These are phyloP conservation scores for Papilio polytes DNA, from an alignment of 1,140 invertebrate species.

Conservation along the genomic window DNA sequence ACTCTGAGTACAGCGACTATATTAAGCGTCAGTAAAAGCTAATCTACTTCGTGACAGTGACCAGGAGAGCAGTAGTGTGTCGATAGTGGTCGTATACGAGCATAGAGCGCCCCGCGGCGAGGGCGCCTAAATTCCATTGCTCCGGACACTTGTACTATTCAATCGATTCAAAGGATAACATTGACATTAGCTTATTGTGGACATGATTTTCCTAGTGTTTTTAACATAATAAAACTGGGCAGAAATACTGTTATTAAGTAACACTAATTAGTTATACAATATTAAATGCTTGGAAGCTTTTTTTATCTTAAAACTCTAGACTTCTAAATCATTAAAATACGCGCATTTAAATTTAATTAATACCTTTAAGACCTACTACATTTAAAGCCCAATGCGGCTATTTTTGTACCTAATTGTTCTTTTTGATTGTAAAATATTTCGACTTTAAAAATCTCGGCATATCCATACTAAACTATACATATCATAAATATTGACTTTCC, in stretches of 20 bases:
- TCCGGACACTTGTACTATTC: conserved; percentile 49
- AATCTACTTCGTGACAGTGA: neutral
- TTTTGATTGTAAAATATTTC: too few species aligned
- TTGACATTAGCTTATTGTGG: neutral
- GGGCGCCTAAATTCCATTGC: conserved; percentile 78
- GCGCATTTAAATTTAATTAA: too few species aligned
- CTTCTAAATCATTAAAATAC: too few species aligned
- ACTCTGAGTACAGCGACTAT: too few species aligned
- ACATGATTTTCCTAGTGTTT: neutral
- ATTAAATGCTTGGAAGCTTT: too few species aligned
- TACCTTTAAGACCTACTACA: too few species aligned
- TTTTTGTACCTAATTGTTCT: too few species aligned
- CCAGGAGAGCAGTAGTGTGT: neutral
- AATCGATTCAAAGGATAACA: neutral
- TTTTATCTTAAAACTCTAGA: too few species aligned
- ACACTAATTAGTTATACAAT: too few species aligned
- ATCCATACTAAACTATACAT: conserved; percentile 46
- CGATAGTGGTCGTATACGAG: conserved; percentile 50
- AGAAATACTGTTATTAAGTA: too few species aligned
- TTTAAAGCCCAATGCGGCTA: too few species aligned
- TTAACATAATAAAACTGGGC: too few species aligned
- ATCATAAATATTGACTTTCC: conserved; percentile 46
- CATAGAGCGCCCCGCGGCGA: conserved; percentile 53
- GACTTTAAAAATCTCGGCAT: conserved; percentile 3
- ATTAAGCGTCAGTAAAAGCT: neutral